Evolutionary conservation across 2,113 vertebrate genomes (phyloP).

Genomic region (Phalacrocorax brasilianus): DNA sequence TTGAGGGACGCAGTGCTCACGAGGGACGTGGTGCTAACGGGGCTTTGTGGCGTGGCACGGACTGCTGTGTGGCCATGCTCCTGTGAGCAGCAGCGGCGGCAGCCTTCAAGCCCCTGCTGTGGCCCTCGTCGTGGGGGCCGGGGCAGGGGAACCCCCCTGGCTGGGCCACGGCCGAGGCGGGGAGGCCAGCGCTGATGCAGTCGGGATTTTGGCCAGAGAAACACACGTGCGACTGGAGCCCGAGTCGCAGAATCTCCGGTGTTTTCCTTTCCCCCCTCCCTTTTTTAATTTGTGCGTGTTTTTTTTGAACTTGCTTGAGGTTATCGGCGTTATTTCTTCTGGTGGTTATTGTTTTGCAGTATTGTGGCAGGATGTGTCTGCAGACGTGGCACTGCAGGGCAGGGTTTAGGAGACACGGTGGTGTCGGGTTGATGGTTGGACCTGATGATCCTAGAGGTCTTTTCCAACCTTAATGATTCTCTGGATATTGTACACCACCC

Average conservation of each 20-base stretch:
- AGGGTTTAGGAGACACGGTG: too few relatives aligned
- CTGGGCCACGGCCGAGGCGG: too few relatives aligned
- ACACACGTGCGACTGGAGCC: fast-evolving
- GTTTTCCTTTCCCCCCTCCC: background rate
- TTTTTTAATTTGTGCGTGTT: background rate
- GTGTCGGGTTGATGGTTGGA: too few relatives aligned
- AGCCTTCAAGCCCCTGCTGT: background rate
- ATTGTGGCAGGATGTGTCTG: background rate
- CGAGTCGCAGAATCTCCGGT: background rate
- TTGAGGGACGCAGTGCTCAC: fast-evolving
- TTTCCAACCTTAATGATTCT: too few relatives aligned
- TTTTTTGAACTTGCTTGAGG: background rate
- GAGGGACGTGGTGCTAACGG: fast-evolving
- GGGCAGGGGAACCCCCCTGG: too few relatives aligned
- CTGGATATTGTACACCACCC: background rate
- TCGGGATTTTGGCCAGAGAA: background rate
- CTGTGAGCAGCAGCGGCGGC: background rate
- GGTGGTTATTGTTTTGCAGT: background rate
- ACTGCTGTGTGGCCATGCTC: background rate
- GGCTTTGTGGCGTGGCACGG: background rate
- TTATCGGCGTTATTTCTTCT: background rate
- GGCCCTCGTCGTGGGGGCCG: too few relatives aligned
- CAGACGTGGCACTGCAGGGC: background rate
- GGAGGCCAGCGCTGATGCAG: background rate
- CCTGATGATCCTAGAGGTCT: too few relatives aligned